Percentiles rank a stretch among this genome's conserved stretches.
Conservation (phyloP, 2,113 vertebrate genomes). For the Pedionomus torquatus region DNA sequence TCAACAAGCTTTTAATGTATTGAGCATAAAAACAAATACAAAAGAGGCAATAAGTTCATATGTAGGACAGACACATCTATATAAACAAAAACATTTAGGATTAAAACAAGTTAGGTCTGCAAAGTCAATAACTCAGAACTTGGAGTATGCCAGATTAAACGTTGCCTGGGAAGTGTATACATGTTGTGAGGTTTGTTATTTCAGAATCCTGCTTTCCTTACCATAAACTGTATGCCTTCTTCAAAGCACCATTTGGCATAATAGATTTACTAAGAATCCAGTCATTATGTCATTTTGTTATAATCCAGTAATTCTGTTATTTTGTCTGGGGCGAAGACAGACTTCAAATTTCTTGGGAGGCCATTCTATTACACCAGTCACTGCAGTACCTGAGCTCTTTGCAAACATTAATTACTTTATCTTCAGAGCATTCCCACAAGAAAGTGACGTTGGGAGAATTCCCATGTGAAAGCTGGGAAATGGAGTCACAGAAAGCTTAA, state of each 20-base stretch:
- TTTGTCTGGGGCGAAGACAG: background rate
- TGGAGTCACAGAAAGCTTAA: background rate
- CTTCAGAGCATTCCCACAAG: background rate
- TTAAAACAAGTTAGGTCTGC: slow-evolving; percentile 10
- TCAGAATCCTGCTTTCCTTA: background rate
- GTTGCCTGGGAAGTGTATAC: slow-evolving; percentile 22
- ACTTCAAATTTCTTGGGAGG: background rate
- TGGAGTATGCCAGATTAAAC: slow-evolving; percentile 42
- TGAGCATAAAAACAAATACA: background rate
- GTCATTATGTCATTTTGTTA: background rate
- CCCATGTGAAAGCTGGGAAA: background rate
- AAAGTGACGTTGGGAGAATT: background rate
- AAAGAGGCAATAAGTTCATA: background rate
- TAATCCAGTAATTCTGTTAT: background rate
- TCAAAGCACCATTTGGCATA: background rate
- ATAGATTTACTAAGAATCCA: background rate
- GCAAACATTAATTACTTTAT: background rate
- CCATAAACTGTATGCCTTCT: background rate
- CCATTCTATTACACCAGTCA: background rate
- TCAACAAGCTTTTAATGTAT: slow-evolving; percentile 1
- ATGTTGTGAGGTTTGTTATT: background rate
- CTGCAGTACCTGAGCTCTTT: background rate
- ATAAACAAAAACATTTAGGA: background rate
- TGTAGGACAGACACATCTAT: background rate
- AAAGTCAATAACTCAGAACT: background rate